Conservation (phyloP, 2,113 vertebrate genomes). For the Ivindomyrus marchei region DNA sequence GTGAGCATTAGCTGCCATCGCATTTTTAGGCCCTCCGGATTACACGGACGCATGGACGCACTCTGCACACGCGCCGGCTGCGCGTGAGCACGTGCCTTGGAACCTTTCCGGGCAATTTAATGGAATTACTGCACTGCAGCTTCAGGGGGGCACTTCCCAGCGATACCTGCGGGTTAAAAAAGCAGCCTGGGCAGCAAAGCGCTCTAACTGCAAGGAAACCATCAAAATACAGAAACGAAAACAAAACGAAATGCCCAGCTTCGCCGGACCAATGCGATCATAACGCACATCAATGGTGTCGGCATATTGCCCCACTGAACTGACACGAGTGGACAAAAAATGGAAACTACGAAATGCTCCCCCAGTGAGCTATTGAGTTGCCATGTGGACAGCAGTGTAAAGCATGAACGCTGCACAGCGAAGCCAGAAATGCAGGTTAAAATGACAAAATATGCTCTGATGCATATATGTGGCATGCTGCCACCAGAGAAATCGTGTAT, state of each 20-base stretch:
- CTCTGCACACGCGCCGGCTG: no score
- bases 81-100: neutral
- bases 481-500: neutral
- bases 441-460: neutral
- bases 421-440: neutral
- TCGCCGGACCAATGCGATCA: neutral
- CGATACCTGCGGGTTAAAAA: neutral
- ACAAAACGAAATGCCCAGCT: neutral
- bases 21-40: constrained; percentile 1
- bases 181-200: no score
- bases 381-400: neutral
- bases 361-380: neutral
- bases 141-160: neutral
- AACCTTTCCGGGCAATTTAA: neutral
- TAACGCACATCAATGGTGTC: neutral
- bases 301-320: neutral
- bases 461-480: neutral
- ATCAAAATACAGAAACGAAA: neutral
- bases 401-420: neutral
- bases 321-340: neutral
- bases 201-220: neutral
- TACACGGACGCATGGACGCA: neutral
- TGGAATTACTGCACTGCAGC: neutral
- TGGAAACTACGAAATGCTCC: neutral
- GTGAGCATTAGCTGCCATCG: constrained; percentile 18